These are phyloP conservation scores for Hyalella azteca DNA, from an alignment of 2,888 invertebrate species.

Conservation along the genomic window DNA sequence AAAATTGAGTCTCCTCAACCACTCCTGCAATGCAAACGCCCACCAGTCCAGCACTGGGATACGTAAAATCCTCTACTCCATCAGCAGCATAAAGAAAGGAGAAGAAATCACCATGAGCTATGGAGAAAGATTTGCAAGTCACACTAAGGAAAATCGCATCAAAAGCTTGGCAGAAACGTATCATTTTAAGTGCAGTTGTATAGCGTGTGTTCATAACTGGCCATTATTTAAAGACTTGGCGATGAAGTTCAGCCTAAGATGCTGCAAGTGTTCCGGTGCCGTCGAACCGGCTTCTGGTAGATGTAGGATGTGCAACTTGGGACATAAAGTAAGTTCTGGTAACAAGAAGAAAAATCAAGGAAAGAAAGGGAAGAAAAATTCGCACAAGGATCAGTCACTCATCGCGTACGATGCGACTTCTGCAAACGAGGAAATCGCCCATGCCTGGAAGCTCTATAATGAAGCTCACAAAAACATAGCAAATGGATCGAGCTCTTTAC, in stretches of 20 bases:
- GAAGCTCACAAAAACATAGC: conserved; percentile 35
- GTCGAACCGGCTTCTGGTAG: conserved; percentile 30
- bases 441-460: conserved; percentile 43
- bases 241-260: conserved; percentile 43
- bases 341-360: conserved; percentile 13
- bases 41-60: conserved; percentile 62
- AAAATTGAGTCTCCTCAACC: conserved; percentile 65
- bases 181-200: conserved; percentile 64
- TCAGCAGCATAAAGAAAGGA: conserved; percentile 63
- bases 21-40: conserved; percentile 65
- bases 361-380: background rate
- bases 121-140: conserved; percentile 65
- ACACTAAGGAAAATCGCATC: conserved; percentile 61
- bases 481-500: conserved; percentile 8
- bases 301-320: conserved; percentile 42
- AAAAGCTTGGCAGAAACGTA: conserved; percentile 63
- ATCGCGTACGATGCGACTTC: conserved; percentile 40
- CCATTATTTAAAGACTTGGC: conserved; percentile 53
- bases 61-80: conserved; percentile 60
- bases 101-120: conserved; percentile 66
- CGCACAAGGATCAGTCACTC: background rate
- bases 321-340: conserved; percentile 40
- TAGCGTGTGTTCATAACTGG: conserved; percentile 64
- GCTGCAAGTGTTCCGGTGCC: conserved; percentile 44
- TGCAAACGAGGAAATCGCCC: conserved; percentile 36